phyloP scores from a whole-genome alignment of 2,113 vertebrate genomes.

The Menidia beryllina region DNA sequence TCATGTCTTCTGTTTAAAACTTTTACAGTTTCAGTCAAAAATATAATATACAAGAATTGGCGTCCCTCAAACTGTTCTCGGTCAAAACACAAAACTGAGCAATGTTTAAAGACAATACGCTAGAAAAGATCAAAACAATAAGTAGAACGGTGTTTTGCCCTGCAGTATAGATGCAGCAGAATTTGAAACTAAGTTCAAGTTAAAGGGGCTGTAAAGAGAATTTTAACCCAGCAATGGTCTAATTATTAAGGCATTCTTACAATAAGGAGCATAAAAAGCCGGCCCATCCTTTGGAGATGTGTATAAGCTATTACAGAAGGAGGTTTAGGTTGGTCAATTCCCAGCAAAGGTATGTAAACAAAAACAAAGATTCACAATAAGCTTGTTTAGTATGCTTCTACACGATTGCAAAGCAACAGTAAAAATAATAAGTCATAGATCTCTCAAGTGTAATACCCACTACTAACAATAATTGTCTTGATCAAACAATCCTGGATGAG shows the following conservation, averaged over 20 bases:
- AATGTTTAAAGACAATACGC: no score
- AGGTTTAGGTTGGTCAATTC: slow-evolving; percentile 47
- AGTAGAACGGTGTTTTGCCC: no score
- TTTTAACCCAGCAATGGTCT: no score
- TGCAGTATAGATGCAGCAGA: no score
- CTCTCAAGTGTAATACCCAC: not conserved
- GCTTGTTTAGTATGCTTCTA: slow-evolving; percentile 48
- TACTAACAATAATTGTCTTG: not conserved
- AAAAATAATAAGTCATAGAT: not conserved
- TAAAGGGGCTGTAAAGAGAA: no score
- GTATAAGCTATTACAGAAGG: slow-evolving; percentile 45
- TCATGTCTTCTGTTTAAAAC: no score
- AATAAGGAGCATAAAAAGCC: slow-evolving; percentile 32
- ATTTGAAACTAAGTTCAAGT: no score
- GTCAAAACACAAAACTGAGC: no score
- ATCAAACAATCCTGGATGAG: not conserved
- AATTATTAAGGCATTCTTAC: slow-evolving; percentile 24
- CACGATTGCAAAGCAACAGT: slow-evolving; percentile 18
- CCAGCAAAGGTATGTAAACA: slow-evolving; percentile 56
- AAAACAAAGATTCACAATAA: slow-evolving; percentile 42
- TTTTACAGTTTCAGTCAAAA: no score
- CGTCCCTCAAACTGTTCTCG: no score
- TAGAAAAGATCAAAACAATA: no score
- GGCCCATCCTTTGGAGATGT: slow-evolving; percentile 11
- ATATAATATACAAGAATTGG: no score